Conservation (phyloP, 1,140 invertebrate genomes). For the Ridgeia piscesae region DNA sequence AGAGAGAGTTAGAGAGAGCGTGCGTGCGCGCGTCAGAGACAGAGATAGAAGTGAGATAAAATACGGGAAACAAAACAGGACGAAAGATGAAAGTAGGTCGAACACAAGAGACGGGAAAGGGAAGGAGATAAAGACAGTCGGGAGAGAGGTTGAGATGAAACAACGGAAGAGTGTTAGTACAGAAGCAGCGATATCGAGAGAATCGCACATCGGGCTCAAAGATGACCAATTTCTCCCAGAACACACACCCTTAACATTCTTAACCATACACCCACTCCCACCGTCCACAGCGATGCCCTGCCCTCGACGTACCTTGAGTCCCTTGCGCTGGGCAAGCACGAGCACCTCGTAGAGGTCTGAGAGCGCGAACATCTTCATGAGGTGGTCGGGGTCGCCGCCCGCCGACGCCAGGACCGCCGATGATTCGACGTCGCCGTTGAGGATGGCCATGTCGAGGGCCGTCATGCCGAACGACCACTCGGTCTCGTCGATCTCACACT, state of each 20-base stretch:
- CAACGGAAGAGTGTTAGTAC: too few relatives aligned
- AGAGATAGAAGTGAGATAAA: not conserved
- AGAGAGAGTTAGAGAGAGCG: too few relatives aligned
- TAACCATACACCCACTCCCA: not conserved
- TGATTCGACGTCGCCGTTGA: slow-evolving; percentile 28
- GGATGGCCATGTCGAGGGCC: slow-evolving; percentile 32
- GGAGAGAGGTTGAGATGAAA: too few relatives aligned
- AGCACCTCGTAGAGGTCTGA: slow-evolving; percentile 29
- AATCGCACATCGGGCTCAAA: not conserved
- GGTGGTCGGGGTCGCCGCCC: slow-evolving; percentile 27
- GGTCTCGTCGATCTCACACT: slow-evolving; percentile 19
- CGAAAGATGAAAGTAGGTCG: not conserved
- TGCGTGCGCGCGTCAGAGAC: too few relatives aligned
- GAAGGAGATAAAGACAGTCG: too few relatives aligned
- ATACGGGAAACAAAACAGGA: not conserved
- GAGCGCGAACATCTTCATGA: slow-evolving; percentile 29
- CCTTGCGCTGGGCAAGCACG: slow-evolving; percentile 6
- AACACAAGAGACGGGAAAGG: too few relatives aligned
- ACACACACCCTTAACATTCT: not conserved
- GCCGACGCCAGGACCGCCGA: slow-evolving; percentile 15
- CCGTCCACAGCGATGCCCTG: not conserved
- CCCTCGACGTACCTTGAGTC: slow-evolving; percentile 12
- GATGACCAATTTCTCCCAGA: not conserved
- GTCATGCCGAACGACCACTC: slow-evolving; percentile 32
- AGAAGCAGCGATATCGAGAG: too few relatives aligned